Evolutionary conservation across 2,113 vertebrate species (phyloP), one percentile per base, ranked within the genome.

Genomic region (Centropus unirufus): DNA sequence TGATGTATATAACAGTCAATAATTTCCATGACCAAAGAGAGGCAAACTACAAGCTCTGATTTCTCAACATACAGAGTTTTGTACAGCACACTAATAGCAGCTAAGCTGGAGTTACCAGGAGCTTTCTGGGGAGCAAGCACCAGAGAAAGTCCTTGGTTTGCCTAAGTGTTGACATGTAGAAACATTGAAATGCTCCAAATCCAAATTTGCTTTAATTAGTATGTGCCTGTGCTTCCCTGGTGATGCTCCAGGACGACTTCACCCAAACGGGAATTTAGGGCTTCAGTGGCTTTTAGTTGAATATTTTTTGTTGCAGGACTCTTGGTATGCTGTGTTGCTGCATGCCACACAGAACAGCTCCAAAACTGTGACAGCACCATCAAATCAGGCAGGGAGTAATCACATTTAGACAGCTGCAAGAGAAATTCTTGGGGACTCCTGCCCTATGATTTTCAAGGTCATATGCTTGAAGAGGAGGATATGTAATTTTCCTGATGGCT

Each of bases 401-500:
- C 70, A 42, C 10, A 64, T 89, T 47, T 26, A 84, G 39, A 16
- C 47, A 93, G 75, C 34, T 47, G 5, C 74, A 69, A 24, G 12
- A 64, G 55, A 47, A 83, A 80, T 78, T 89, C 66, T 80, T 75
- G 76, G 89, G 49, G 85, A 81, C 70, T 94, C 86, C 39, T 91
- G 82, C 79, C 82, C 75, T 72, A 3, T 77, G 74, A 94, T 90
- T 96, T 94, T 84, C 75, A 80, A 85, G 85, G 82, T 87, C 93
- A 77, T 61, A 34, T 2, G 10, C 59, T 67, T 75, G 87, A 92
- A 91, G 75, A 4, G 66, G 58, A 84, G 59, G 83, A 78, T 84
- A 94, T 92, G 70, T 92, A 80, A 95, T 95, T 96, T 92, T 94
- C 75, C 57, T 82, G 63, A 90, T 81, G 62, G 64, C 91, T 96